Base-by-base conservation (phyloP, 2,113 vertebrate genomes). In the Harpagus bidentatus region DNA sequence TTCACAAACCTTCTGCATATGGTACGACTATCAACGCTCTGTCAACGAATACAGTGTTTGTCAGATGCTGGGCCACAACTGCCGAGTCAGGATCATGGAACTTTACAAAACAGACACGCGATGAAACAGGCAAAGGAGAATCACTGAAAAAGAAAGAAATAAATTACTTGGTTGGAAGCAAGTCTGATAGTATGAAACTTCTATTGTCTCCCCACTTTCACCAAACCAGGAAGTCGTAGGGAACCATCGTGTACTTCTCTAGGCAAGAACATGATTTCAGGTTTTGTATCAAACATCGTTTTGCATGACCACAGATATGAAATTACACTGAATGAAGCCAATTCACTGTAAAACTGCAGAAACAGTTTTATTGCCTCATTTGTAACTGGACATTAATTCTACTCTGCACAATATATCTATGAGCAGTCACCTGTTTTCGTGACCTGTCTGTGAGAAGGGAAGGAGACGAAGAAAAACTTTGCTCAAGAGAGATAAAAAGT, bases 41-140 rank as follows among this genome's bases (percentile, higher is more conserved):
- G 98, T 99, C 99, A 99, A 99, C 99, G 98, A 99, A 99, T 95
- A 99, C 99, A 94, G 99, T 99, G 98, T 99, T 99, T 95, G 99
- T 99, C 99, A 99, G 98, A 72, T 99, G 99, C 98, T 99, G 99
- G 63, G 99, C 99, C 98, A 99, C 99, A 97, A 99, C 99, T 96
- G 99, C 99, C 9, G 99, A 99, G 97, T 99, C 99, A 26, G 99
- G 97, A 96, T 99, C 99, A 97, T 98, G 99, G 99, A 99, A 99
- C 99, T 99, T 99, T 99, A 99, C 99, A 99, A 99, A 99, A 99
- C 99, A 99, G 97, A 99, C 99, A 97, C 99, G 99, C 94, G 99
- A 99, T 91, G 99, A 99, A 96, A 99, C 99, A 96, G 99, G 99
- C 99, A 99, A 99, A 98, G 99, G 99, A 97, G 99, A 99, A 97